Evolutionary conservation across 2,797 vertebrate species (phyloP), one percentile per base, ranked within the genome.

Genomic region (Fistularia commersonii): DNA sequence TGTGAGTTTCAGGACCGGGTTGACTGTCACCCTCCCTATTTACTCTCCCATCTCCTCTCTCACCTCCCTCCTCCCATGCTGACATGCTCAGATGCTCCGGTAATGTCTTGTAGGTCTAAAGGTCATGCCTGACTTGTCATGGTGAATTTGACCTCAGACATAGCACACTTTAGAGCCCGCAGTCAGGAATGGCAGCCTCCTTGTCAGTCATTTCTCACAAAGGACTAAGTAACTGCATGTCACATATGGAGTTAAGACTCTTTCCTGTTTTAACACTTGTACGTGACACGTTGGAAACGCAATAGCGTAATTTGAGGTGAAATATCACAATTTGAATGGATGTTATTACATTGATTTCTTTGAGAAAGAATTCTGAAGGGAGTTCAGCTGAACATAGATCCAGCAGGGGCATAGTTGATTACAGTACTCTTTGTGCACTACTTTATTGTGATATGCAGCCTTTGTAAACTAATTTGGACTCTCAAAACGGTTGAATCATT

Each of bases 81-180:
- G 76, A 82, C 81, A 84, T 69, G 80, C 68, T 78, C 68, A 82
- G 80, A 87, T 83, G 83, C 79, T 77, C 71, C 79, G 64, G 73
- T 80, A 86, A 81, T 86, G 81, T 82, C 79, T 77, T 72, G 51
- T 60, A 69, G 79, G 86, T 74, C 77, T 72, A 87, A 80, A 88
- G 89, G 86, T 82, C 83, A 82, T 9, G 57, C 68, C 60, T 73
- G 74, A 76, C 76, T 81, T 89, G 83, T 88, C 87, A 88, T 43
- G 50, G 64, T 68, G 78, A 79, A 74, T 69, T 70, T 69, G 69
- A 38, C 63, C 71, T 79, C 57, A 72, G 74, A 69, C 76, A 66
- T 81, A 87, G 87, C 11, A 6, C 36, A 72, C 69, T 72, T 66
- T 36, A 47, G 74, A 81, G 81, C 77, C 56, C 66, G 66, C 33